Evolutionary conservation across 2,797 vertebrate species (phyloP), one percentile per base, ranked within the genome.

Genomic region (Fistularia commersonii): DNA sequence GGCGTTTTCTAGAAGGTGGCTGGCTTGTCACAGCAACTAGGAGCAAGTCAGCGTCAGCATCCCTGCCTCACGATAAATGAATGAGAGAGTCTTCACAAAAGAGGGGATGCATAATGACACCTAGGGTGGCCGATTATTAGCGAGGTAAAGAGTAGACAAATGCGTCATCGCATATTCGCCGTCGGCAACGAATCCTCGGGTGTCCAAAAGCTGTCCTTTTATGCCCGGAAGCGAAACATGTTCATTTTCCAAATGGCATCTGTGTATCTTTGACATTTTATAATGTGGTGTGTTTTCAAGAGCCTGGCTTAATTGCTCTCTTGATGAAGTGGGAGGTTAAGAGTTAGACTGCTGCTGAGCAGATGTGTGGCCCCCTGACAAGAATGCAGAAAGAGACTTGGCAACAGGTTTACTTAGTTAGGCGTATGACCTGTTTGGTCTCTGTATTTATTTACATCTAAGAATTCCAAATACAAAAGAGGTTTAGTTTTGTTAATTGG

Each of bases 21-120:
- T 54, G 49, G 45, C 52, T 66, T 54, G 73, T 78, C 76, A 64
- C 56, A 51, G 49, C 45, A 40, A 64, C 65, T 47, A 41, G 57
- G 42, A 70, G 63, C 50, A 50, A 80, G 83, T n/a, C 82, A 90
- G 89, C 55, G 66, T 69, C 74, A 74, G 77, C 70, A 70, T 64
- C 64, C 36, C 47, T 43, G 57, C 60, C 58, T 68, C 61, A 63
- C 64, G 66, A 64, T 48, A 57, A 62, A 82, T 68, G 69, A 66
- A 54, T 48, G 53, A 74, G 56, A 48, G 51, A 51, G 35, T 45
- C 23, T 4, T 23, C 23, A 23, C 23, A 23, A 23, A 23, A 23
- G 69, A 55, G 46, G 41, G 53, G 48, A 15, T 56, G 32, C 32
- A 53, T 51, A 57, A 65, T 63, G 57, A 72, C 59, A 53, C 57